Conservation (phyloP, 1,140 invertebrate genomes). For the Ostrea edulis region DNA sequence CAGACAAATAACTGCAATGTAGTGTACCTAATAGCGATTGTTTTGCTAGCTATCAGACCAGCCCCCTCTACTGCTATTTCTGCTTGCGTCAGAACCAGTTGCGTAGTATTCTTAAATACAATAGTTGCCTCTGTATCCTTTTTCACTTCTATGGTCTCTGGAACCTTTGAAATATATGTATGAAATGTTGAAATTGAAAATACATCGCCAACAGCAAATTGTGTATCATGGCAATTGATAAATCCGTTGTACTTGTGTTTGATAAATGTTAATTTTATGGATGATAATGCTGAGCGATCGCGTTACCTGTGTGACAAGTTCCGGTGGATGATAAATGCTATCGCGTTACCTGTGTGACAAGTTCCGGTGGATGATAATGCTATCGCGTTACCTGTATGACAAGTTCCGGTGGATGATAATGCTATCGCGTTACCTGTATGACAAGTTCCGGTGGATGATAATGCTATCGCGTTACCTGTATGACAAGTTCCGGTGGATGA, state of each 20-base stretch:
- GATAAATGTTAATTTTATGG: no score
- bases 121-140: conserved; percentile 41
- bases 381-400: no score
- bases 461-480: no score
- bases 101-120: conserved; percentile 32
- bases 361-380: no score
- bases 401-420: conserved; percentile 39
- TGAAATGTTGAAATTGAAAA: neutral
- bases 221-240: no score
- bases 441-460: conserved; percentile 37
- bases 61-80: conserved; percentile 33
- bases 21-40: neutral
- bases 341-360: conserved; percentile 33
- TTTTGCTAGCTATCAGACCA: neutral
- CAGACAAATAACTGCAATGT: no score
- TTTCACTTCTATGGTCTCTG: neutral
- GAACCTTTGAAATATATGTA: neutral
- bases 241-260: no score
- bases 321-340: no score
- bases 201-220: neutral
- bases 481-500: conserved; percentile 34
- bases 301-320: conserved; percentile 2
- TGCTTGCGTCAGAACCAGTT: conserved; percentile 29
- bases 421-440: no score
- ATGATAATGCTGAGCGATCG: no score